A percentile compares a stretch with the other conserved stretches of the same genome.
These are phyloP conservation scores for Diceros bicornis DNA, from an alignment of 2,797 vertebrate genomes.

Conservation along the genomic window DNA sequence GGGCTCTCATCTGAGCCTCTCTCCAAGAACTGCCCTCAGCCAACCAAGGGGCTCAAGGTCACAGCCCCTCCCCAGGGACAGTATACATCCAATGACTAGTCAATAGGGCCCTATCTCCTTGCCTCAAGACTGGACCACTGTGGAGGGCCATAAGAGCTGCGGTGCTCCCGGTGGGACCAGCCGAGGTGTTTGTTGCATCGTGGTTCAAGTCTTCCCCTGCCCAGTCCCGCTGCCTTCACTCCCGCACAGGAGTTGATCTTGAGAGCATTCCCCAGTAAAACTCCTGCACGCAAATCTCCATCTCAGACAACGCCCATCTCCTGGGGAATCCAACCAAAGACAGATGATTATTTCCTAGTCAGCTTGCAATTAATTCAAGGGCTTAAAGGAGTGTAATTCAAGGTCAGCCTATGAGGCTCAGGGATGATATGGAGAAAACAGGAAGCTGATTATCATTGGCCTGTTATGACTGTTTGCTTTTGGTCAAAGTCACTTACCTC, in stretches of 20 bases:
- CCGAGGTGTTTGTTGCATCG: background rate
- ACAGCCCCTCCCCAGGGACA: background rate
- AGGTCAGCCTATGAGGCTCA: background rate
- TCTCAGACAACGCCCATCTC: background rate
- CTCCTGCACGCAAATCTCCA: background rate
- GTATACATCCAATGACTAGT: background rate
- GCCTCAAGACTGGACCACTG: background rate
- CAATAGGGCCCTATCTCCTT: background rate
- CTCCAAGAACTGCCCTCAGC: background rate
- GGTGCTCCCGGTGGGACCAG: background rate
- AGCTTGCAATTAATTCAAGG: background rate
- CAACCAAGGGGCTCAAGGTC: background rate
- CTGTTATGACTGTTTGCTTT: background rate
- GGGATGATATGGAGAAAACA: background rate
- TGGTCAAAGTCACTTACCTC: background rate
- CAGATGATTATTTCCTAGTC: background rate
- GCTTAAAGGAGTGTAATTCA: background rate
- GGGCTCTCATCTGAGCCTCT: background rate
- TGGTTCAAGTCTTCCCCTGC: background rate
- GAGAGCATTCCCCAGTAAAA: background rate
- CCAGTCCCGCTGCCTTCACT: background rate
- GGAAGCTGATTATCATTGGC: background rate
- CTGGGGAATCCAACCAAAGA: background rate
- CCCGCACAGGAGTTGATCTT: rapidly evolving
- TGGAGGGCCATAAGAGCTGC: background rate